phyloP scores from a whole-genome alignment of 1,140 invertebrate genomes.

The Chelonus insularis region DNA sequence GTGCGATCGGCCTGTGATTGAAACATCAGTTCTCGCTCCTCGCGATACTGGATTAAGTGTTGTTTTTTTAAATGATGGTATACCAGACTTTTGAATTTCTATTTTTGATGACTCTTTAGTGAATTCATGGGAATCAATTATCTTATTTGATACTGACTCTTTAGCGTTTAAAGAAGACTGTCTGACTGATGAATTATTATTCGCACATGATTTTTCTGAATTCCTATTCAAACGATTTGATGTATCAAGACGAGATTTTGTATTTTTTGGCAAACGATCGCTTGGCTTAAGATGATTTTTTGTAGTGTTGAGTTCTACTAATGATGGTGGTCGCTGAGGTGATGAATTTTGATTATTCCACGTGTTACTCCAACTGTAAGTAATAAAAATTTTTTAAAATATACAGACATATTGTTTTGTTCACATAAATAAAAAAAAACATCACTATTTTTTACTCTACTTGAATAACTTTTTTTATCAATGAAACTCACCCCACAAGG shows the following conservation, averaged over 20 bases:
- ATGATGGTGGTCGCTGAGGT: slow-evolving; percentile 11
- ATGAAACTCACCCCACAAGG: slow-evolving; percentile 52
- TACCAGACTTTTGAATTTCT: slow-evolving; percentile 20
- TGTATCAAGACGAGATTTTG: not conserved
- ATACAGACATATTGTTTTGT: not conserved
- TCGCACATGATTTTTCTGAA: not conserved
- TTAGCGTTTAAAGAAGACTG: slow-evolving; percentile 8
- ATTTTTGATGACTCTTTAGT: slow-evolving; percentile 4
- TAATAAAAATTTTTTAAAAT: not conserved
- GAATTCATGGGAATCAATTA: not conserved
- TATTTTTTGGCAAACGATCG: not conserved
- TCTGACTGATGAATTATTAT: slow-evolving; percentile 1
- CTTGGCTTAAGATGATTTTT: slow-evolving; percentile 7
- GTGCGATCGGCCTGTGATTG: slow-evolving; percentile 20
- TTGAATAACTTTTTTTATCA: not conserved
- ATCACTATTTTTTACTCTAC: not conserved
- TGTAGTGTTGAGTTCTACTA: slow-evolving; percentile 12
- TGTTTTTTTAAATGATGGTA: slow-evolving; percentile 21
- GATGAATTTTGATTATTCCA: slow-evolving; percentile 19
- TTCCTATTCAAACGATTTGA: not conserved
- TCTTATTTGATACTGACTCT: not conserved
- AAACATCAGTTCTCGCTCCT: slow-evolving; percentile 11
- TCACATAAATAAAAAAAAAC: slow-evolving; percentile 1
- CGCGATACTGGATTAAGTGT: slow-evolving; percentile 7
- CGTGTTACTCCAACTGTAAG: slow-evolving; percentile 24